Evolutionary conservation across 2,113 vertebrate genomes (phyloP), one percentile per base, ranked within the genome.

Genomic region (Cacatua alba): DNA sequence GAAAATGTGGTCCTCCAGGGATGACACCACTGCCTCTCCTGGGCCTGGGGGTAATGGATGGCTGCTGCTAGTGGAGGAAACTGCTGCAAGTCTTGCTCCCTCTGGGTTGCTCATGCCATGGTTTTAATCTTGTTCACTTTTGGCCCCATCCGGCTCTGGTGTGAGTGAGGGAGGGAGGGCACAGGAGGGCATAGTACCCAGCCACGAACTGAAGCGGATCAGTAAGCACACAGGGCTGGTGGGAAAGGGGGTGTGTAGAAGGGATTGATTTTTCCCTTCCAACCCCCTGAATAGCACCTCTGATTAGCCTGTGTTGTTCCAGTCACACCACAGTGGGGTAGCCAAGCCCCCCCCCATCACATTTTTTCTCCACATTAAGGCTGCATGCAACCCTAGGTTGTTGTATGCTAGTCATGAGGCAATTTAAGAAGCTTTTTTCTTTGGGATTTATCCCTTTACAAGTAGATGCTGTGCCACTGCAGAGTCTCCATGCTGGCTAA

Each of bases 121-220:
- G 25, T 51, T 94, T 94, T 86, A 59, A 55, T n/a, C 31, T 80
- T 59, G 13, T 7, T 57, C 37, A 21, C 3, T 72, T 94, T 86
- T 33, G 49, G 17, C 28, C 28, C 33, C 63, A 5, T 53, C 53
- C 51, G 67, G 17, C 29, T 67, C 19, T 67, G 46, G 18, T 57
- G 8, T 6, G 65, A 15, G 57, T 23, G 33, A 81, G 51, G 37
- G 19, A 48, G 10, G 10, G 60, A 41, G 35, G 26, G 28, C 21
- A 39, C 1, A 53, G 60, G 17, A 37, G 23, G 41, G 43, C 39
- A 55, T 65, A 62, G 20, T 2, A 1, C 7, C 15, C 1, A 0
- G 57, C 17, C 23, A 8, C 17, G 26, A 57, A 70, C 33, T 78
- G n/a, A 52, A 8, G 37, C 41, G 19, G 20, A 53, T 10, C 46